Evolutionary conservation across 2,797 vertebrate species (phyloP).

Genomic region (Aeoliscus strigatus): DNA sequence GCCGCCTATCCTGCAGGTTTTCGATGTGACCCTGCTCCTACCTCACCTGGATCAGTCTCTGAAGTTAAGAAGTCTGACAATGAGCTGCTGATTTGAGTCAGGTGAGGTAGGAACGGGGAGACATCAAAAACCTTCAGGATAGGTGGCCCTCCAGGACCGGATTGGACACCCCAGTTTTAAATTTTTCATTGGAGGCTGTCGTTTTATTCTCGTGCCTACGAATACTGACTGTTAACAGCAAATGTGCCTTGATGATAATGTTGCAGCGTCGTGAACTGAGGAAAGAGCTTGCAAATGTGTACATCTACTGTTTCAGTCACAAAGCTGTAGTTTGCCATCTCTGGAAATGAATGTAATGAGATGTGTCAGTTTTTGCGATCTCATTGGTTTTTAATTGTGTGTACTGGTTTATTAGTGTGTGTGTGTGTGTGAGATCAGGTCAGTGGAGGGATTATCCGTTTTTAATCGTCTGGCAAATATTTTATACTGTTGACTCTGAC

Average conservation of each 20-base stretch:
- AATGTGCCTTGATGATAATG: slow-evolving; percentile 27
- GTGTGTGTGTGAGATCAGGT: slow-evolving; percentile 2
- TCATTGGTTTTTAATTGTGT: not conserved
- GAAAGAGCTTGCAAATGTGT: no score
- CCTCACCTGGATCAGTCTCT: no score
- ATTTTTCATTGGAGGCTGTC: not conserved
- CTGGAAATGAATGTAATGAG: not conserved
- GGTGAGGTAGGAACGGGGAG: no score
- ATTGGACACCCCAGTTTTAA: no score
- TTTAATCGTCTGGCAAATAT: slow-evolving; percentile 10
- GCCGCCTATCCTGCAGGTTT: no score
- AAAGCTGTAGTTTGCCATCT: slow-evolving; percentile 18
- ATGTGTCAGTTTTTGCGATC: not conserved
- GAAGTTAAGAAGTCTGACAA: no score
- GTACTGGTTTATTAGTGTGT: no score
- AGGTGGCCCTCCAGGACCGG: no score
- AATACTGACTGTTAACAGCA: slow-evolving; percentile 9
- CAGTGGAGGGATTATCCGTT: slow-evolving; percentile 17
- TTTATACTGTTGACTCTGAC: slow-evolving; percentile 24
- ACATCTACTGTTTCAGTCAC: slow-evolving; percentile 15
- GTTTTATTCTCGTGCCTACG: slow-evolving; percentile 25
- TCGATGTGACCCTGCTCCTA: no score
- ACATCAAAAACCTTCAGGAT: no score
- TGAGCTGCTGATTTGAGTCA: no score
- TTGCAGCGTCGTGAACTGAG: no score